Percentiles rank a stretch among this genome's conserved stretches.
phyloP scores from a whole-genome alignment of 1,140 invertebrate genomes.

The Anadara kagoshimensis region DNA sequence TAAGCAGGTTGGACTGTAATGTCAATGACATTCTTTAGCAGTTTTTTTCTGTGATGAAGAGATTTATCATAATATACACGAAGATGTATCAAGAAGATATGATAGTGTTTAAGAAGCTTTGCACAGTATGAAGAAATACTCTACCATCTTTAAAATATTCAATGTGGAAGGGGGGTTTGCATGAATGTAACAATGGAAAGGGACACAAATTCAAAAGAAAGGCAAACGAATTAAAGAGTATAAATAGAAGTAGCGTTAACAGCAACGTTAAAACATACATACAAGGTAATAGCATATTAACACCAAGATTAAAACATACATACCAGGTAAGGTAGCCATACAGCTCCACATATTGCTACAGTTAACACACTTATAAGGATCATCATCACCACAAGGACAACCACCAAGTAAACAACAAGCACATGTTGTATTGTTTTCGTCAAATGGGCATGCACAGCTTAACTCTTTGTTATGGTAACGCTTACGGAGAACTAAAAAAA shows the following conservation, averaged over 20 bases:
- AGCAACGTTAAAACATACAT: not conserved
- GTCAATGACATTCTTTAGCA: too few relatives aligned
- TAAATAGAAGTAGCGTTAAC: not conserved
- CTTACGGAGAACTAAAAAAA: conserved; percentile 1
- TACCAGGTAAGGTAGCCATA: conserved; percentile 18
- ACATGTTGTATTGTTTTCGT: conserved; percentile 7
- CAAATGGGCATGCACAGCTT: conserved; percentile 11
- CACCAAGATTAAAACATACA: not conserved
- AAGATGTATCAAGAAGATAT: too few relatives aligned
- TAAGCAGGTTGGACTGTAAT: too few relatives aligned
- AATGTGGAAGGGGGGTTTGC: too few relatives aligned
- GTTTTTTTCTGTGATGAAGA: too few relatives aligned
- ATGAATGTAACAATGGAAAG: too few relatives aligned
- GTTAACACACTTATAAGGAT: conserved; percentile 15
- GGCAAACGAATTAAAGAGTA: not conserved
- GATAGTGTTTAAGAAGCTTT: too few relatives aligned
- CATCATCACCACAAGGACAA: conserved; percentile 19
- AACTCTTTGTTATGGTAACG: not conserved
- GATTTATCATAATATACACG: too few relatives aligned
- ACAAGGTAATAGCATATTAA: not conserved
- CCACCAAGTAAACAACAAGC: conserved; percentile 13
- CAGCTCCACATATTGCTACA: conserved; percentile 13
- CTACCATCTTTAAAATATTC: too few relatives aligned
- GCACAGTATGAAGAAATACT: too few relatives aligned
- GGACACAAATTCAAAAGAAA: not conserved